Percentiles rank a stretch among this genome's conserved stretches.
These are phyloP conservation scores for Callaeas wilsoni DNA, from an alignment of 2,113 vertebrate species.

Conservation along the genomic window DNA sequence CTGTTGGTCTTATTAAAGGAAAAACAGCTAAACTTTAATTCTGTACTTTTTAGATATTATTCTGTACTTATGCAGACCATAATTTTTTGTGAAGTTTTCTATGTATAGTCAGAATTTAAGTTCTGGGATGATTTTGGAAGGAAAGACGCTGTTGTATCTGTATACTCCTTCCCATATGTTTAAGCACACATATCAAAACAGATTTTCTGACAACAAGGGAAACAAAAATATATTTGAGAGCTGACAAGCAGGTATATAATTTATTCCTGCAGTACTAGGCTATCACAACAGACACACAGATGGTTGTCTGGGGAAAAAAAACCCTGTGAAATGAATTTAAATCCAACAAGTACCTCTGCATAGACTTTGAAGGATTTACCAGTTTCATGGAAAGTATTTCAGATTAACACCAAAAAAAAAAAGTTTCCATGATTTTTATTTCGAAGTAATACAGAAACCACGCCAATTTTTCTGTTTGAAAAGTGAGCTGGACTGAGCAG, in stretches of 20 bases:
- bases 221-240: background rate
- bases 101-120: background rate
- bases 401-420: background rate
- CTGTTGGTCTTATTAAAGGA: background rate
- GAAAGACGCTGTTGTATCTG: background rate
- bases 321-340: background rate
- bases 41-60: background rate
- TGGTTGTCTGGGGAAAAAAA: background rate
- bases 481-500: background rate
- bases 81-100: background rate
- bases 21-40: background rate
- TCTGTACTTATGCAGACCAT: background rate
- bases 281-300: background rate
- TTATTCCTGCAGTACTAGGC: background rate
- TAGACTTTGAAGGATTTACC: background rate
- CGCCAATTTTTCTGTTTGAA: background rate
- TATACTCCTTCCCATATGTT: background rate
- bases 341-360: background rate
- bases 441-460: background rate
- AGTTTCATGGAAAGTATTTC: background rate
- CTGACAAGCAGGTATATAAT: background rate
- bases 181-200: background rate
- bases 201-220: background rate
- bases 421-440: background rate
- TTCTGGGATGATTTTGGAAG: background rate